Evolutionary conservation across 2,797 vertebrate genomes (phyloP), one percentile per base, ranked within the genome.

Genomic region (Platalea minor): DNA sequence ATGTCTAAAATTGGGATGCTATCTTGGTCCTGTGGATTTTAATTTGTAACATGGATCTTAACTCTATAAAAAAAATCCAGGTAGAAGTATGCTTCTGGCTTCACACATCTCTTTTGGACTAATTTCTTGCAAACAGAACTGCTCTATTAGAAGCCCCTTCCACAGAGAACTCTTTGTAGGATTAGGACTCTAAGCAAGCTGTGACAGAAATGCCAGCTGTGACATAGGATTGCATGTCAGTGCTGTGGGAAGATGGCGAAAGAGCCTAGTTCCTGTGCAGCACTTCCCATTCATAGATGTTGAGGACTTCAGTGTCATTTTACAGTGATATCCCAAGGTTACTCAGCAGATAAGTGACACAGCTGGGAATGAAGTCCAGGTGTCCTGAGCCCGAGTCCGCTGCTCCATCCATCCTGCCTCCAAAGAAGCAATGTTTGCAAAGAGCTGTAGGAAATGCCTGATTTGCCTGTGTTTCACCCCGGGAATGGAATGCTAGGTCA

Each of bases 161-260:
- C 51, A 67, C 35, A 56, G 77, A 79, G 48, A 82, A 61, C 53
- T 87, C 76, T 83, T 65, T 85, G 77, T 80, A 87, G 93, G 56
- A 92, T 94, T 79, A 91, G 50, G 35, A 54, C 41, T 35, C 37
- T 79, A 70, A 95, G 76, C 51, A 79, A 56, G 69, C 86, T 85
- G 81, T 89, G 84, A 89, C 93, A 95, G 78, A 89, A 96, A 87
- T 76, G 93, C 80, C 94, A 94, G 86, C 95, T 97, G 94, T 89
- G 90, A 65, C 88, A 83, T 0, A 51, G 82, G 75, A 92, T 83
- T 92, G 81, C 13, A 20, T 91, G 86, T 89, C 94, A 89, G 65
- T 56, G 48, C 84, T 91, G 64, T 85, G 84, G 84, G 84, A 95
- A 87, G 84, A 74, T 35, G 74, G 85, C 0, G 6, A 73, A 89